Conservation (phyloP, 2,888 invertebrate species). For the Exocentrus adspersus region DNA sequence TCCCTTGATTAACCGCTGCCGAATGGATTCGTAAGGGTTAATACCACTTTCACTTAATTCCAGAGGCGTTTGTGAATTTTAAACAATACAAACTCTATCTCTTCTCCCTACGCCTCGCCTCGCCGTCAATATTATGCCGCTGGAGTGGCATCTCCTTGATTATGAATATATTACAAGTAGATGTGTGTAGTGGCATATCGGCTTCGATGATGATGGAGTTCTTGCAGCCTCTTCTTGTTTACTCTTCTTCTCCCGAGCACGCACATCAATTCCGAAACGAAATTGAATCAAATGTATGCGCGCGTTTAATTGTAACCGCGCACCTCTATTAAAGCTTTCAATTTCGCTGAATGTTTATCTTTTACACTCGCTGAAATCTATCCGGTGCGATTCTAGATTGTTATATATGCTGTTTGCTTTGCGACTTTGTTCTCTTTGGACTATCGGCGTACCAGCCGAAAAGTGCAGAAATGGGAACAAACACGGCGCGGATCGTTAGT, state of each 20-base stretch:
- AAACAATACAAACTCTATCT: conserved; percentile 57
- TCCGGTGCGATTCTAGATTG: conserved; percentile 27
- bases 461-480: background rate
- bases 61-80: conserved; percentile 60
- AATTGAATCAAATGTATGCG: conserved; percentile 58
- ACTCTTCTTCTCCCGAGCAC: conserved; percentile 56
- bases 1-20: conserved; percentile 55
- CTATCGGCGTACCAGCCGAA: background rate
- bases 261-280: conserved; percentile 59
- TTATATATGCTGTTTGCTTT: conserved; percentile 23
- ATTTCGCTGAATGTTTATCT: conserved; percentile 61
- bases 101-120: conserved; percentile 40
- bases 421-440: conserved; percentile 17
- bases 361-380: conserved; percentile 37
- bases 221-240: conserved; percentile 50
- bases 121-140: conserved; percentile 63
- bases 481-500: background rate
- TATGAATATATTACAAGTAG: conserved; percentile 61
- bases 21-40: conserved; percentile 56
- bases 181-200: conserved; percentile 48
- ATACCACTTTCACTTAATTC: conserved; percentile 63
- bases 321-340: conserved; percentile 61
- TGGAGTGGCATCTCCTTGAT: conserved; percentile 58
- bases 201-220: conserved; percentile 18
- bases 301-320: conserved; percentile 60